These are phyloP conservation scores for Atractosteus spatula DNA, from an alignment of 2,113 vertebrate genomes.

Conservation along the genomic window DNA sequence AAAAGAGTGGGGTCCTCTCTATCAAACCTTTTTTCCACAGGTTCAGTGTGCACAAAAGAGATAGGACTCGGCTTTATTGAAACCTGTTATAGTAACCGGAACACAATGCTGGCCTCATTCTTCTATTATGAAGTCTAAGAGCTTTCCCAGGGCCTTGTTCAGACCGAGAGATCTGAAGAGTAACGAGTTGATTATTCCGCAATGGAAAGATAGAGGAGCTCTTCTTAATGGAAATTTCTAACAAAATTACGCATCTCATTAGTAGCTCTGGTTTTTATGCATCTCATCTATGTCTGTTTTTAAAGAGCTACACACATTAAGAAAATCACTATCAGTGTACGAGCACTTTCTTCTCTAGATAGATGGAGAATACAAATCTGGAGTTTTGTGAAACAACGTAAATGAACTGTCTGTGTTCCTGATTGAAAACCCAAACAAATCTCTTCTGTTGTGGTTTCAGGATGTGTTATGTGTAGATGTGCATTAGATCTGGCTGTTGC, in stretches of 20 bases:
- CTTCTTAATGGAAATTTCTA: conserved; percentile 67
- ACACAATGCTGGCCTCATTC: not conserved
- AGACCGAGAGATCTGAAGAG: conserved; percentile 60
- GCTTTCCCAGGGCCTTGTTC: conserved; percentile 42
- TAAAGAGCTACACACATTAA: conserved; percentile 41
- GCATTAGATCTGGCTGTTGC: no score
- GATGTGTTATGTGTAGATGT: no score
- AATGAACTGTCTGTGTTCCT: no score
- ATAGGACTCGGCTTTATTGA: not conserved
- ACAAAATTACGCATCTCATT: conserved; percentile 76
- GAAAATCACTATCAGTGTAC: no score
- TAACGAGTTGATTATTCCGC: conserved; percentile 21
- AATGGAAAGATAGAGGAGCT: conserved; percentile 19
- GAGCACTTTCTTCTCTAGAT: no score
- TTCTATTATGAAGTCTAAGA: conserved; percentile 23
- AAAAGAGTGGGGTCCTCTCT: no score
- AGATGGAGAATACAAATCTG: no score
- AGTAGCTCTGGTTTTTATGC: conserved; percentile 67
- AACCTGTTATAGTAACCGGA: conserved; percentile 1
- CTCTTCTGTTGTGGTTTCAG: no score
- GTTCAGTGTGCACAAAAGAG: not conserved
- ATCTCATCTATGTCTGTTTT: conserved; percentile 67
- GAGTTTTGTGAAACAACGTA: no score
- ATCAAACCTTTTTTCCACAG: no score
- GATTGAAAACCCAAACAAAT: no score